Evolutionary conservation across 1,140 invertebrate species (phyloP).

Genomic region (Thaumatotibia leucotreta): DNA sequence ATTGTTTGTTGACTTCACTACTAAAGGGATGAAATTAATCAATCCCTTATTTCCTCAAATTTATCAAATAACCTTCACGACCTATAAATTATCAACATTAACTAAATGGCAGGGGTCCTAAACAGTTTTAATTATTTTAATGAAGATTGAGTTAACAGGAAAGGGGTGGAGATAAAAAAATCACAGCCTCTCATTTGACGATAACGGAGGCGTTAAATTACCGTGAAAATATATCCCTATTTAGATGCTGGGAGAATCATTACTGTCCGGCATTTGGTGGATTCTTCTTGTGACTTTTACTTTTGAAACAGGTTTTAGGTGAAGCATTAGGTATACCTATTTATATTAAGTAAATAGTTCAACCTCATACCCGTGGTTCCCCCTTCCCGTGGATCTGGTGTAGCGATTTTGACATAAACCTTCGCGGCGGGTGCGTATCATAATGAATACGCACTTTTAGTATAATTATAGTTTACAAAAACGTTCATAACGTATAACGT

Average conservation of each 20-base stretch:
- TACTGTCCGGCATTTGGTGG: background rate
- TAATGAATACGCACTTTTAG: too few relatives aligned
- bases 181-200: background rate
- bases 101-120: background rate
- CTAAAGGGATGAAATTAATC: too few relatives aligned
- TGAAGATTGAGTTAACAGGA: background rate
- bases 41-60: background rate
- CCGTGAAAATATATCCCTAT: conserved; percentile 8
- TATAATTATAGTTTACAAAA: too few relatives aligned
- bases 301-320: too few relatives aligned
- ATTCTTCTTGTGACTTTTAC: background rate
- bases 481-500: too few relatives aligned
- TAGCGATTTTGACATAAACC: too few relatives aligned
- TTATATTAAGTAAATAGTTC: too few relatives aligned
- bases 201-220: background rate
- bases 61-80: background rate
- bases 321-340: too few relatives aligned
- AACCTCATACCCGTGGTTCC: too few relatives aligned
- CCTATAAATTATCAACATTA: background rate
- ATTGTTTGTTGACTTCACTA: too few relatives aligned
- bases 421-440: too few relatives aligned
- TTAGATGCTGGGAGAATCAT: background rate
- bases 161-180: background rate
- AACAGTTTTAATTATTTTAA: background rate
- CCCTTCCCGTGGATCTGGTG: too few relatives aligned